phyloP scores from a whole-genome alignment of 2,888 invertebrate species.

The Synanthedon vespiformis region DNA sequence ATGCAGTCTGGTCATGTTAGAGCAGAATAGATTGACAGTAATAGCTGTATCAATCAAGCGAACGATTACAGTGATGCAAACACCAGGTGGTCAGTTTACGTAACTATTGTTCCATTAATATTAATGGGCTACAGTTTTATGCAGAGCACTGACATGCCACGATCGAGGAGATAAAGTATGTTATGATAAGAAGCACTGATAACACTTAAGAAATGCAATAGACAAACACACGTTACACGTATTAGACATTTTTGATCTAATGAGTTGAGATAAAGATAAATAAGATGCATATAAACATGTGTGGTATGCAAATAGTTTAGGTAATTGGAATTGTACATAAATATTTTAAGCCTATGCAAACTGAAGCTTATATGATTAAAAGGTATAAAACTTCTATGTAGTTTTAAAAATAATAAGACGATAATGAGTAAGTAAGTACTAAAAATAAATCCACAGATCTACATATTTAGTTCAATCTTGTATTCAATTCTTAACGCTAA shows the following conservation, averaged over 20 bases:
- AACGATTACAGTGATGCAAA: slow-evolving; percentile 40
- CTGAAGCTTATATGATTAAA: too few species aligned
- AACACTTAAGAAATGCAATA: neutral
- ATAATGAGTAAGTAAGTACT: too few species aligned
- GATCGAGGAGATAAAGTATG: slow-evolving; percentile 11
- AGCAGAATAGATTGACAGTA: slow-evolving; percentile 1
- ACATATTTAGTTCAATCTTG: too few species aligned
- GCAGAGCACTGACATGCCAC: slow-evolving; percentile 21
- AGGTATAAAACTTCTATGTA: too few species aligned
- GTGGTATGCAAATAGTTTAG: neutral
- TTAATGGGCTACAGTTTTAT: slow-evolving; percentile 15
- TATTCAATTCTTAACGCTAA: too few species aligned
- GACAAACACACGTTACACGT: neutral
- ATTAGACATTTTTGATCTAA: neutral
- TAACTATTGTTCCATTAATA: slow-evolving; percentile 41
- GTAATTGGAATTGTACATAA: too few species aligned
- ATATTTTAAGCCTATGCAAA: too few species aligned
- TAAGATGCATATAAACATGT: neutral
- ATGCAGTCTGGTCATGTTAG: neutral
- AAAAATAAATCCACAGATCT: too few species aligned
- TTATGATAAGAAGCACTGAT: slow-evolving; percentile 4
- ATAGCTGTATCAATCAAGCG: slow-evolving; percentile 36
- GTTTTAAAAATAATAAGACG: too few species aligned
- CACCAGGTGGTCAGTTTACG: slow-evolving; percentile 46
- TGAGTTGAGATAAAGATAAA: neutral